A percentile compares a stretch with the other conserved stretches of the same genome.
Conservation (phyloP, 2,888 invertebrate species). For the Clitarchus hookeri region DNA sequence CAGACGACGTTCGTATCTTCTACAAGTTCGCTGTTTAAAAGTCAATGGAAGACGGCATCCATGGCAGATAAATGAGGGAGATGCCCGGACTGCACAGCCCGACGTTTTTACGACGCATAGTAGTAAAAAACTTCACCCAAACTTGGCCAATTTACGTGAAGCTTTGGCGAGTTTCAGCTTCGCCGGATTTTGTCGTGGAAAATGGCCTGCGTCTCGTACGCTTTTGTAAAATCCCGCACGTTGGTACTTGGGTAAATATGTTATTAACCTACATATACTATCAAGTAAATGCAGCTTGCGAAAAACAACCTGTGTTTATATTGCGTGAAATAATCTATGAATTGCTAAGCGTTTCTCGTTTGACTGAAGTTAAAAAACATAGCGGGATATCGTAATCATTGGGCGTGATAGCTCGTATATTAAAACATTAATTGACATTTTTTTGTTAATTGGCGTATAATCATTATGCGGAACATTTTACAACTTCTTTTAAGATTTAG, state of each 20-base stretch:
- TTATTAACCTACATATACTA: too few relatives aligned
- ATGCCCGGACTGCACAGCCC: not conserved
- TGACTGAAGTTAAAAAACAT: too few relatives aligned
- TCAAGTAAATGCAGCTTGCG: too few relatives aligned
- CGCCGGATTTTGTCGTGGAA: not conserved
- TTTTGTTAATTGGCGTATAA: too few relatives aligned
- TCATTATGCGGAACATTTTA: too few relatives aligned
- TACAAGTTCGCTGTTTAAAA: conserved; percentile 24
- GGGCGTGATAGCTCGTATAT: too few relatives aligned
- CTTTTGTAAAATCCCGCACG: not conserved
- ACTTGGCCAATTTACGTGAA: conserved; percentile 23
- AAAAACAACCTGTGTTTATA: too few relatives aligned
- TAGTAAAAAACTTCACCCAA: conserved; percentile 3
- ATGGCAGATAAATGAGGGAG: conserved; percentile 20
- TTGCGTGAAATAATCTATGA: too few relatives aligned
- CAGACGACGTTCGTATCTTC: conserved; percentile 11
- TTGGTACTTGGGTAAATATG: not conserved
- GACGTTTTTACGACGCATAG: conserved; percentile 20
- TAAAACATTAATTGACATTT: too few relatives aligned
- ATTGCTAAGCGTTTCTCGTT: too few relatives aligned
- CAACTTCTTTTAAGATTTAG: too few relatives aligned
- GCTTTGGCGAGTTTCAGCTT: conserved; percentile 20
- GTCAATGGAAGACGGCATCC: conserved; percentile 9
- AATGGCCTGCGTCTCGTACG: not conserved
- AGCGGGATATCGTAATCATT: too few relatives aligned